Conservation (phyloP, 1,140 invertebrate species). For the Polypedilum pembai region DNA sequence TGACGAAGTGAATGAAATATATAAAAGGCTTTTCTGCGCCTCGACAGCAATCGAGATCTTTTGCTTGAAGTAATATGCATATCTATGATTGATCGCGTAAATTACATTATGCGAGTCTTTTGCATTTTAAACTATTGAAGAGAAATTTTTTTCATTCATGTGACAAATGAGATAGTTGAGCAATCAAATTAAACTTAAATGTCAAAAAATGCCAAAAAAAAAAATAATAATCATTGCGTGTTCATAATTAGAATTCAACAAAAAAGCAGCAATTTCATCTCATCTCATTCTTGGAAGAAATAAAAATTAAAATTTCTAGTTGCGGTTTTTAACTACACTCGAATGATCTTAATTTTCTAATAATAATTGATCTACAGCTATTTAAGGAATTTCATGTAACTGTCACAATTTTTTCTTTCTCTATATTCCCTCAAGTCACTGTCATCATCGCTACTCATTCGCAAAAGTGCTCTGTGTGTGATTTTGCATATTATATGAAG, state of each 20-base stretch:
- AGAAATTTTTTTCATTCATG: no score
- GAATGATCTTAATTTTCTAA: background rate
- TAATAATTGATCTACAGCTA: background rate
- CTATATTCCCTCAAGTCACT: background rate
- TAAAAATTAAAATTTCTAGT: background rate
- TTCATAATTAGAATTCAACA: background rate
- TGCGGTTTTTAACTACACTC: background rate
- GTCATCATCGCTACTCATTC: background rate
- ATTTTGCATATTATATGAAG: conserved; percentile 5
- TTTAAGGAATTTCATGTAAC: background rate
- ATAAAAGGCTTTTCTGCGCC: background rate
- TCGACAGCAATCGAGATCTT: no score
- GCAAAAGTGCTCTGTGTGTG: background rate
- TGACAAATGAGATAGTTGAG: background rate
- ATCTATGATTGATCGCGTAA: no score
- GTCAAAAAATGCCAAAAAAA: background rate
- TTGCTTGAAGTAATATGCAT: no score
- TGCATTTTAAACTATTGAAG: no score
- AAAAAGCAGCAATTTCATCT: conserved; percentile 3
- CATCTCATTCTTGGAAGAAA: background rate
- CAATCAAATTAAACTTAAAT: background rate
- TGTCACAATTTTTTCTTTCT: background rate
- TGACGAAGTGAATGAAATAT: background rate
- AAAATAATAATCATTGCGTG: background rate
- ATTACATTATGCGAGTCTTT: no score